Percentiles rank a stretch among this genome's conserved stretches.
These are phyloP conservation scores for Varanus salvator DNA, from an alignment of 2,113 vertebrate genomes.

Conservation along the genomic window DNA sequence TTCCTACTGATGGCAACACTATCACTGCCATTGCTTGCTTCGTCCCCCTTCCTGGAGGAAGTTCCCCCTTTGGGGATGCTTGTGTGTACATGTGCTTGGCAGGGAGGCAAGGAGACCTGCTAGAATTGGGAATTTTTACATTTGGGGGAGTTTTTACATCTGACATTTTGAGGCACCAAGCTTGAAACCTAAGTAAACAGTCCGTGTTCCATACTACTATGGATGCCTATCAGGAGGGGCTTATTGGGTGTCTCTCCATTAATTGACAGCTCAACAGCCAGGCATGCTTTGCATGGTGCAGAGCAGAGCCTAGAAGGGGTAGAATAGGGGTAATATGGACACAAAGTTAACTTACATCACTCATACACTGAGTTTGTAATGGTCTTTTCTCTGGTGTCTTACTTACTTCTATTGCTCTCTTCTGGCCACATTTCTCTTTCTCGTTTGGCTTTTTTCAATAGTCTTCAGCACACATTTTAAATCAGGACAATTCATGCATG, in stretches of 20 bases:
- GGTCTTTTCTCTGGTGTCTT: neutral
- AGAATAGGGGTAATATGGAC: neutral
- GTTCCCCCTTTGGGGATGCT: neutral
- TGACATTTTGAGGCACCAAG: neutral
- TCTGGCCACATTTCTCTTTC: neutral
- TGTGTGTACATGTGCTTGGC: neutral
- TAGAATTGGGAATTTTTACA: neutral
- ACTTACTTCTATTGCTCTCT: neutral
- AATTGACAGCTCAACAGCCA: neutral
- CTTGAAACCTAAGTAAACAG: neutral
- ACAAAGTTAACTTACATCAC: neutral
- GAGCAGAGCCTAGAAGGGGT: too few relatives aligned
- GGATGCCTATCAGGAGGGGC: neutral
- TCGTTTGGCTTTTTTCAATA: neutral
- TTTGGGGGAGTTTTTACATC: too few relatives aligned
- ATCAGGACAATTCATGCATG: slow-evolving; percentile 4
- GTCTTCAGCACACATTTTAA: neutral
- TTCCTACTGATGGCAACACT: too few relatives aligned
- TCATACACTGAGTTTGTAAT: neutral
- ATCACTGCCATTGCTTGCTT: too few relatives aligned
- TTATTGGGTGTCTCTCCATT: neutral
- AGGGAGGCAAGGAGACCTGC: neutral
- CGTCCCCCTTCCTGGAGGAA: neutral
- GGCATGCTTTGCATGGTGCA: neutral
- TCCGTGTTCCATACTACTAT: neutral